phyloP scores from a whole-genome alignment of 1,140 invertebrate species.

The Solenopsis fugax region DNA sequence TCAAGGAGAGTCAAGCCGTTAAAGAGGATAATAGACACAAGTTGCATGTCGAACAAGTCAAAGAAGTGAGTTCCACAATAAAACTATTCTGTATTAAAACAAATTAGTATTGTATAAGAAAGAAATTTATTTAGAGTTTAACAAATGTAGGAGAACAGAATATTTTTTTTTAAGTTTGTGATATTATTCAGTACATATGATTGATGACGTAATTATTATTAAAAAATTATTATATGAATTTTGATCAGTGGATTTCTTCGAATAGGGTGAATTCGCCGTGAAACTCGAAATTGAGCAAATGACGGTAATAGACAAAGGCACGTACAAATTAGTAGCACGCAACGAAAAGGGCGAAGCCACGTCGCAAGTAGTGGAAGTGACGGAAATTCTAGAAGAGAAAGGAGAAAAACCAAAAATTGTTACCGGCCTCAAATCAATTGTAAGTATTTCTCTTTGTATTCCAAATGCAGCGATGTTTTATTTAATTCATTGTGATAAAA shows the following conservation, averaged over 20 bases:
- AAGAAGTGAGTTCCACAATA: constrained; percentile 88
- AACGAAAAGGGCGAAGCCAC: constrained; percentile 97
- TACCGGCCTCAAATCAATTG: constrained; percentile 91
- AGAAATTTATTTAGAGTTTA: not conserved
- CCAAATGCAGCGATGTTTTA: not conserved
- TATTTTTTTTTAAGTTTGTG: not conserved
- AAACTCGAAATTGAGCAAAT: constrained; percentile 95
- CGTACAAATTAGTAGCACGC: constrained; percentile 96
- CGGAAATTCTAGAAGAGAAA: constrained; percentile 92
- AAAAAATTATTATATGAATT: constrained; percentile 10
- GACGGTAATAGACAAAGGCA: constrained; percentile 93
- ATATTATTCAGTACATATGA: not conserved
- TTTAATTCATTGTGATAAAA: not conserved
- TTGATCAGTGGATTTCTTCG: constrained; percentile 26
- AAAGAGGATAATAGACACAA: constrained; percentile 92
- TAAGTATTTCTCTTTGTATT: constrained; percentile 84
- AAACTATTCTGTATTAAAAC: not conserved
- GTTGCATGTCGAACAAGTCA: constrained; percentile 92
- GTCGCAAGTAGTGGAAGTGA: constrained; percentile 95
- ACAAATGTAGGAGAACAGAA: not conserved
- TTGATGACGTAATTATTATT: not conserved
- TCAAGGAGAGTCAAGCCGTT: constrained; percentile 93
- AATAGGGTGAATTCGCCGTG: constrained; percentile 93
- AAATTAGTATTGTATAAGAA: not conserved
- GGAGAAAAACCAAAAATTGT: constrained; percentile 89